Conservation (phyloP, 2,113 vertebrate genomes). For the Pycnonotus jocosus region DNA sequence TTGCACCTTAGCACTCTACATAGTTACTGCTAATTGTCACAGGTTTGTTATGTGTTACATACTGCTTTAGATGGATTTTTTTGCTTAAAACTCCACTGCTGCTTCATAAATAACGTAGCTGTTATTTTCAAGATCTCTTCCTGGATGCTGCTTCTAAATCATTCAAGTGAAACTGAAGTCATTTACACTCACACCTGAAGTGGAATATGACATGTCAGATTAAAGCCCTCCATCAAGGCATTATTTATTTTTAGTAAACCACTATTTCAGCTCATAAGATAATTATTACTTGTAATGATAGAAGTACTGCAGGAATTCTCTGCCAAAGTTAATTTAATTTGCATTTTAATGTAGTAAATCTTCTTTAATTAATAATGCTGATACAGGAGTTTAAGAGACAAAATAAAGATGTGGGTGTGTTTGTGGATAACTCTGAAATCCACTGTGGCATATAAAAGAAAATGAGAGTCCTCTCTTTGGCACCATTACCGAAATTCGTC, state of each 20-base stretch:
- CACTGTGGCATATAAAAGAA: conserved; percentile 7
- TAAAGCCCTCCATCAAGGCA: background rate
- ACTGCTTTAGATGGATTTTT: background rate
- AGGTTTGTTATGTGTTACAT: background rate
- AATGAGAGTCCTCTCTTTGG: conserved; percentile 6
- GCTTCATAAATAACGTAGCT: background rate
- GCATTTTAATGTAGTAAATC: conserved; percentile 10
- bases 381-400: background rate
- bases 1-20: background rate
- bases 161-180: background rate
- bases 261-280: background rate
- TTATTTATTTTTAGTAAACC: background rate
- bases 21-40: background rate
- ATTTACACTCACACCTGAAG: background rate
- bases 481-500: background rate
- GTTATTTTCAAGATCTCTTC: background rate
- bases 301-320: background rate
- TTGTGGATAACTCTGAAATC: conserved; percentile 19
- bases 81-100: background rate
- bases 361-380: conserved; percentile 1
- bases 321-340: conserved; percentile 26
- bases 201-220: background rate
- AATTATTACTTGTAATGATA: background rate
- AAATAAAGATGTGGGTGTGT: conserved; percentile 15
- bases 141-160: background rate